These are phyloP conservation scores for Bryconaethiops microstoma DNA, from an alignment of 2,797 vertebrate genomes.

Conservation along the genomic window DNA sequence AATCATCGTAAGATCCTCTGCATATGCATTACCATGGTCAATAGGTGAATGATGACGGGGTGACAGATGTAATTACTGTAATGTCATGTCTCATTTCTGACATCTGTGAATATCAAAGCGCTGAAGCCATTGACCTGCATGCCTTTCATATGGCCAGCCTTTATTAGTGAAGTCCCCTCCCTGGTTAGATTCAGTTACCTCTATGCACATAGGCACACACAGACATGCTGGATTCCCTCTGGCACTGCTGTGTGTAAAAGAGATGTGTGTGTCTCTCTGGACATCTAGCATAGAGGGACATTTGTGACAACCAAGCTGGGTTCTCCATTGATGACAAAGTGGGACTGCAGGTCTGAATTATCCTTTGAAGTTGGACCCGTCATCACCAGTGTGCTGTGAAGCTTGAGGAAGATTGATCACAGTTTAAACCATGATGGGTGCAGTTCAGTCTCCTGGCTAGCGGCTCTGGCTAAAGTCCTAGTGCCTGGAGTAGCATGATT, in stretches of 20 bases:
- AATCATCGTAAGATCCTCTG: too few relatives aligned
- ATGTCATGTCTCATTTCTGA: not conserved
- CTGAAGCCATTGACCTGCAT: not conserved
- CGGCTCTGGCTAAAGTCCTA: not conserved
- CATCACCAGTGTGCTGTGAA: not conserved
- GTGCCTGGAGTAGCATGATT: not conserved
- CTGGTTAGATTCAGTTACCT: not conserved
- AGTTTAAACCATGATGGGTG: not conserved
- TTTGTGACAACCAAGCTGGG: not conserved
- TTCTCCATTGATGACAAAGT: not conserved
- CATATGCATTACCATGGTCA: not conserved
- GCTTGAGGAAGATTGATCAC: not conserved
- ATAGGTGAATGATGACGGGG: not conserved
- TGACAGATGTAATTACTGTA: not conserved
- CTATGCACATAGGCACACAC: not conserved
- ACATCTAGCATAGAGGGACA: not conserved
- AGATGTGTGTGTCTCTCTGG: not conserved
- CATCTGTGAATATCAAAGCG: not conserved
- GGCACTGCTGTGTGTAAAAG: not conserved
- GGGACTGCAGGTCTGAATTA: not conserved
- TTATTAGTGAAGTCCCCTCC: not conserved
- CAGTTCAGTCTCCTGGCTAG: not conserved
- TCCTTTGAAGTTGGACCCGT: not conserved
- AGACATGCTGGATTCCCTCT: not conserved
- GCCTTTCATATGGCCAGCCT: constrained; percentile 2